These are phyloP conservation scores for Peromyscus eremicus DNA, from an alignment of 2,797 vertebrate species.

Conservation along the genomic window DNA sequence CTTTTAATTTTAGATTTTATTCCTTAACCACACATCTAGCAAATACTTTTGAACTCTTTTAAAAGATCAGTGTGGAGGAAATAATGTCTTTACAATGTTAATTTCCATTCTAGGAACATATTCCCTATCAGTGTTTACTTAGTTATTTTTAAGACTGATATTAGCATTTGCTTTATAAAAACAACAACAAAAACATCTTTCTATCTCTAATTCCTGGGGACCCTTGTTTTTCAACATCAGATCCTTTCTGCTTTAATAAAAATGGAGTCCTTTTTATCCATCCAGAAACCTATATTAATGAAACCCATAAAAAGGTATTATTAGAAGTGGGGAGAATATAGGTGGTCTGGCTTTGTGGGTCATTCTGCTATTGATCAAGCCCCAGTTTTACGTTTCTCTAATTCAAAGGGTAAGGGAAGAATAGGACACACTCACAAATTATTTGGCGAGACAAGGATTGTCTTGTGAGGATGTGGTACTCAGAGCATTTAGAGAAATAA, in stretches of 20 bases:
- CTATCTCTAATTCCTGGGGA: not conserved
- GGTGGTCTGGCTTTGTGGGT: not conserved
- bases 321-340: not conserved
- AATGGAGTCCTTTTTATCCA: not conserved
- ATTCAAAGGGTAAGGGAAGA: not conserved
- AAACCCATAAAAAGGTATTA: not conserved
- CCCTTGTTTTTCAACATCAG: not conserved
- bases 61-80: conserved; percentile 6
- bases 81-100: not conserved
- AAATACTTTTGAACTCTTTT: conserved; percentile 59
- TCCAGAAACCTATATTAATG: not conserved
- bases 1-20: conserved; percentile 59
- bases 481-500: not conserved
- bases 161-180: conserved; percentile 10
- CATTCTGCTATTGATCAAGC: not conserved
- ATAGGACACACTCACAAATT: not conserved
- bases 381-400: not conserved
- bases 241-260: not conserved
- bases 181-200: not conserved
- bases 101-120: not conserved
- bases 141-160: not conserved
- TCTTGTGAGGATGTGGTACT: not conserved
- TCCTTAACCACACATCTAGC: conserved; percentile 35
- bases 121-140: not conserved
- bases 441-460: not conserved